These are phyloP conservation scores for Blastobasis adustella DNA, from an alignment of 2,888 invertebrate genomes.

Conservation along the genomic window DNA sequence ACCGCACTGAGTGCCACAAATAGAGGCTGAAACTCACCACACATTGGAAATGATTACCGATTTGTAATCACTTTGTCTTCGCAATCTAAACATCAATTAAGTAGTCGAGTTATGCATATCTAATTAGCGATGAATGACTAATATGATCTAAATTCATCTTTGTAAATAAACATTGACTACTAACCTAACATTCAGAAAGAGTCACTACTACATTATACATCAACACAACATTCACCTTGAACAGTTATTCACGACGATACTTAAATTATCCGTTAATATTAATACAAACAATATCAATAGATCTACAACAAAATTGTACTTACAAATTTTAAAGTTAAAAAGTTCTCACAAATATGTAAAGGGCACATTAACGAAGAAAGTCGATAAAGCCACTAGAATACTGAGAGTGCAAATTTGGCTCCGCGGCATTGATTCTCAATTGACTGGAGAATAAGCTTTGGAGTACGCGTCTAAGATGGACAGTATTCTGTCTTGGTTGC, in stretches of 20 bases:
- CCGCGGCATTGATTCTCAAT: conserved; percentile 15
- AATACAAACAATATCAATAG: not conserved
- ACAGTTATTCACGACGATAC: not conserved
- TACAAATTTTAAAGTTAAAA: too few species aligned
- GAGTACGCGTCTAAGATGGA: conserved; percentile 35
- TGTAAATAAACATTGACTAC: too few species aligned
- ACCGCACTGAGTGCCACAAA: too few species aligned
- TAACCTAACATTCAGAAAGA: too few species aligned
- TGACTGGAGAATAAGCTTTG: conserved; percentile 34
- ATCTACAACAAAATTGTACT: conserved; percentile 9
- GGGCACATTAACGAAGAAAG: conserved; percentile 11
- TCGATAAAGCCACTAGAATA: conserved; percentile 22
- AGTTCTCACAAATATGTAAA: not conserved
- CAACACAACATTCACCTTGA: not conserved
- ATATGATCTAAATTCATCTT: too few species aligned
- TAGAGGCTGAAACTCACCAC: too few species aligned
- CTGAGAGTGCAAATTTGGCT: conserved; percentile 24
- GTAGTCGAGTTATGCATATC: too few species aligned
- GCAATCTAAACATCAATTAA: too few species aligned
- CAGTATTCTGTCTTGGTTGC: conserved; percentile 27
- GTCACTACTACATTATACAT: too few species aligned
- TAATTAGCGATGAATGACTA: too few species aligned
- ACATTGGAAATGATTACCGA: too few species aligned
- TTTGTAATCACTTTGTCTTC: too few species aligned
- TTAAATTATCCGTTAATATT: not conserved